These are phyloP conservation scores for Drosophila oshimai DNA, from an alignment of 1,140 invertebrate species.

Conservation along the genomic window DNA sequence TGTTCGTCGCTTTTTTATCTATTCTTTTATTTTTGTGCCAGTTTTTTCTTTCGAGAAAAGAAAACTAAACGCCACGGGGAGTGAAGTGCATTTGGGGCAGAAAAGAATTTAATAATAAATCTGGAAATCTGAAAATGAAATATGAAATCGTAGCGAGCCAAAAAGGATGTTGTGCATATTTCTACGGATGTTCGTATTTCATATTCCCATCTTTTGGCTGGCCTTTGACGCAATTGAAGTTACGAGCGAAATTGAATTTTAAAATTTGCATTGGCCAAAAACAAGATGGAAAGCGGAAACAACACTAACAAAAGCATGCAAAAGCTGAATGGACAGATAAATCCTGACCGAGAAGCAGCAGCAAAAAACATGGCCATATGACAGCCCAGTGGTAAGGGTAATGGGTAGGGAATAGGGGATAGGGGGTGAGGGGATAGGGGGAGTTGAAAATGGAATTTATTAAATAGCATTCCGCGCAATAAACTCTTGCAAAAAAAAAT, in stretches of 20 bases:
- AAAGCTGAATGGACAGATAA: slow-evolving; percentile 54
- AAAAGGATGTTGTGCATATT: slow-evolving; percentile 30
- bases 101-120: slow-evolving; percentile 46
- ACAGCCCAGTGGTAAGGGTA: not conserved
- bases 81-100: slow-evolving; percentile 4
- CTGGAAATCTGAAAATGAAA: slow-evolving; percentile 27
- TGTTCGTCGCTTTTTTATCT: slow-evolving; percentile 34
- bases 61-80: slow-evolving; percentile 40
- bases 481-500: slow-evolving; percentile 57
- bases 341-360: slow-evolving; percentile 37
- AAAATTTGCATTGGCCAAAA: slow-evolving; percentile 70
- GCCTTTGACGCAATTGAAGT: slow-evolving; percentile 50
- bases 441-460: slow-evolving; percentile 73
- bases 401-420: too few species aligned
- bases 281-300: slow-evolving; percentile 18
- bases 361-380: not conserved
- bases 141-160: slow-evolving; percentile 30
- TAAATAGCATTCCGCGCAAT: slow-evolving; percentile 80
- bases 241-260: slow-evolving; percentile 70
- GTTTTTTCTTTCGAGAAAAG: slow-evolving; percentile 25
- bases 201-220: slow-evolving; percentile 24
- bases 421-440: not conserved
- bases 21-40: slow-evolving; percentile 38
- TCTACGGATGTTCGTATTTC: slow-evolving; percentile 27
- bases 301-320: slow-evolving; percentile 13